phyloP scores from a whole-genome alignment of 2,888 invertebrate species.

The Orchesellides sinensis region DNA sequence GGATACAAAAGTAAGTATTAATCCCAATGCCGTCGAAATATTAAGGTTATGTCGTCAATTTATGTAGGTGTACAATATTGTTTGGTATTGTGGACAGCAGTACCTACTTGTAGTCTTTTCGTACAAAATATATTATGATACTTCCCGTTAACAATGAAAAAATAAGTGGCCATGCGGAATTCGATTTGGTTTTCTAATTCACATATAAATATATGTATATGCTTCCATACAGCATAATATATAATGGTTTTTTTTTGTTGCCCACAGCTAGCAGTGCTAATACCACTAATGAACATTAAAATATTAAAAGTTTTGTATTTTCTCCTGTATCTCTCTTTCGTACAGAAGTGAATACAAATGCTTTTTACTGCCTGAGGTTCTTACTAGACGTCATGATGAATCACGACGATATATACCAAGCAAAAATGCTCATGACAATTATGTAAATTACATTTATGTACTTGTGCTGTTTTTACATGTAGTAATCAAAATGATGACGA shows the following conservation, averaged over 20 bases:
- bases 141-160: not conserved
- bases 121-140: not conserved
- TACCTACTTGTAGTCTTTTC: no score
- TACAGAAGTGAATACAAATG: not conserved
- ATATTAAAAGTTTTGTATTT: not conserved
- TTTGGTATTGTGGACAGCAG: no score
- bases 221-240: not conserved
- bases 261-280: no score
- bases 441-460: not conserved
- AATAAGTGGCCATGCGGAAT: not conserved
- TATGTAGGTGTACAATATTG: no score
- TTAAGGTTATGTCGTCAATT: no score
- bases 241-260: no score
- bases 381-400: not conserved
- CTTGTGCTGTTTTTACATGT: not conserved
- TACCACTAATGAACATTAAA: no score
- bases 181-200: slow-evolving; percentile 2
- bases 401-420: no score
- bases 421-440: not conserved
- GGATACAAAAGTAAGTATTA: no score
- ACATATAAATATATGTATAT: not conserved
- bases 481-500: no score
- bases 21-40: no score
- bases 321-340: no score
- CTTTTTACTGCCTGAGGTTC: not conserved